These are phyloP conservation scores for Reinhardtius hippoglossoides DNA, from an alignment of 2,113 vertebrate species.

Conservation along the genomic window DNA sequence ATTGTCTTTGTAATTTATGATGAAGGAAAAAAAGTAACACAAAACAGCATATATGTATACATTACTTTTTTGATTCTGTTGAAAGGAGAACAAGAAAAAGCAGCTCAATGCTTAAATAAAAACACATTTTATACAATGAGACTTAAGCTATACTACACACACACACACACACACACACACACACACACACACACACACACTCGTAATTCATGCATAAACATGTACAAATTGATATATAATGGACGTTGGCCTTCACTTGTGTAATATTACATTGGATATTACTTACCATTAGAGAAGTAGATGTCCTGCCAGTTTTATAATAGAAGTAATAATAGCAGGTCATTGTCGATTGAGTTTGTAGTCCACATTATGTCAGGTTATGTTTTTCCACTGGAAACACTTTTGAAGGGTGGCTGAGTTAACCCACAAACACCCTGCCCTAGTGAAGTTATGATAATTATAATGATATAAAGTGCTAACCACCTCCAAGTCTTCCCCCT, in stretches of 20 bases:
- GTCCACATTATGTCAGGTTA: slow-evolving; percentile 22
- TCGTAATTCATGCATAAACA: not conserved
- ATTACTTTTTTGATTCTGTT: too few species aligned
- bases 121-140: slow-evolving; percentile 24
- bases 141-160: not conserved
- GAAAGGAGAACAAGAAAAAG: slow-evolving; percentile 28
- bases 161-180: not conserved
- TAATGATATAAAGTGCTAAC: slow-evolving; percentile 74
- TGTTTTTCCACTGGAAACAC: slow-evolving; percentile 43
- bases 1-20: too few species aligned
- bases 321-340: slow-evolving; percentile 17
- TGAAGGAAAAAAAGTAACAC: too few species aligned
- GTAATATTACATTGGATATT: not conserved
- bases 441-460: slow-evolving; percentile 64
- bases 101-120: slow-evolving; percentile 50
- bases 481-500: slow-evolving; percentile 59
- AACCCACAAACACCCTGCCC: slow-evolving; percentile 57
- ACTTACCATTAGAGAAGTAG: not conserved
- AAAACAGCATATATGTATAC: too few species aligned
- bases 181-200: too few species aligned
- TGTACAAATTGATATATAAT: not conserved
- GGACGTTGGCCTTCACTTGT: not conserved
- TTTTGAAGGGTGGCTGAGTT: slow-evolving; percentile 46
- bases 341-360: slow-evolving; percentile 15
- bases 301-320: slow-evolving; percentile 12